These are phyloP conservation scores for Mimumesa dahlbomi DNA, from an alignment of 2,888 invertebrate genomes.

Conservation along the genomic window DNA sequence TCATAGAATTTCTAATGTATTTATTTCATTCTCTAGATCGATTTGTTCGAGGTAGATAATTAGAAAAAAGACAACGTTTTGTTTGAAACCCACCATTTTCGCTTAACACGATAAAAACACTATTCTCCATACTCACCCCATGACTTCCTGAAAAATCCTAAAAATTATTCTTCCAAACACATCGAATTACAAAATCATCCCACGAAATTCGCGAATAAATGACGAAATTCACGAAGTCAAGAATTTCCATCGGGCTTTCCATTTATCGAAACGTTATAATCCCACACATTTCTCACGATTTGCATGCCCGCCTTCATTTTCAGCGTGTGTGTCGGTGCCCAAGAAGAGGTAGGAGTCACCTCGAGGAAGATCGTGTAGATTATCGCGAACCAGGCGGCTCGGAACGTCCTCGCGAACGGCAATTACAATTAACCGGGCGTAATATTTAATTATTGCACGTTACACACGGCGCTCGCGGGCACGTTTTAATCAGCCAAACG, in stretches of 20 bases:
- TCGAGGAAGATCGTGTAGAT: constrained; percentile 34
- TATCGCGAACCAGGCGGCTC: constrained; percentile 38
- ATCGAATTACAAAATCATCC: too few species aligned
- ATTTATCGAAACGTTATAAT: constrained; percentile 4
- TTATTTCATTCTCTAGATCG: too few species aligned
- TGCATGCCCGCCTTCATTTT: constrained; percentile 2
- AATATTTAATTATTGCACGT: constrained; percentile 52
- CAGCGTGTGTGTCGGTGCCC: constrained; percentile 9
- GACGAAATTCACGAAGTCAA: too few species aligned
- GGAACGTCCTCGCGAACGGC: constrained; percentile 36
- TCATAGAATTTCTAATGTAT: too few species aligned
- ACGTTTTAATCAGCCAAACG: constrained; percentile 35
- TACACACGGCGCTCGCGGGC: constrained; percentile 39
- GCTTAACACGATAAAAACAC: too few species aligned
- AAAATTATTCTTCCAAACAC: too few species aligned
- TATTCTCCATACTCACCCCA: too few species aligned
- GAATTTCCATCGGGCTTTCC: not conserved
- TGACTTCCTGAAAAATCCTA: too few species aligned
- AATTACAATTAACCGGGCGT: constrained; percentile 52
- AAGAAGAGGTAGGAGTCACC: constrained; percentile 14
- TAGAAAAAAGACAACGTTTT: too few species aligned
- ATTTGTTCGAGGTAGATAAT: too few species aligned
- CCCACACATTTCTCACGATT: not conserved
- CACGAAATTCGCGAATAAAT: too few species aligned
- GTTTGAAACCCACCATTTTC: too few species aligned